A percentile compares a stretch with the other conserved stretches of the same genome.
Conservation (phyloP, 2,888 invertebrate species). For the Eueremaeus valkanovi region DNA sequence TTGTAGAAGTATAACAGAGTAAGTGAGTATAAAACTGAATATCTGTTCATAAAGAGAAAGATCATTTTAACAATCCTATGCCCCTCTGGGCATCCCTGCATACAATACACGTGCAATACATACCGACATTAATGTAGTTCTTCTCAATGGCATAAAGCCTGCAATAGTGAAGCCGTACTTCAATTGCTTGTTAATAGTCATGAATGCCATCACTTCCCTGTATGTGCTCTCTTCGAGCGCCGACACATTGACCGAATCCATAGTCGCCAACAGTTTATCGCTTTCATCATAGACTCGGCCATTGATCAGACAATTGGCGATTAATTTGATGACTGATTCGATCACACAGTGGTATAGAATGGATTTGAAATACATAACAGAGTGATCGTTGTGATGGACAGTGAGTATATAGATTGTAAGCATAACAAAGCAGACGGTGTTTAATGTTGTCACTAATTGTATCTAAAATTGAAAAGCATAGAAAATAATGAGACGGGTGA, state of each 20-base stretch:
- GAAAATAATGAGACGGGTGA: too few relatives aligned
- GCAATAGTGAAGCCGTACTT: neutral
- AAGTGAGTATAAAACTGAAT: neutral
- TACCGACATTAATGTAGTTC: neutral
- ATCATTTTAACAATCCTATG: neutral
- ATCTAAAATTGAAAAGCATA: too few relatives aligned
- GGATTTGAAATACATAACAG: neutral
- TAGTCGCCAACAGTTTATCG: neutral
- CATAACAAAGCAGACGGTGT: too few relatives aligned
- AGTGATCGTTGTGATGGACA: neutral
- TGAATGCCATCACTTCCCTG: neutral
- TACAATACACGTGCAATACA: neutral
- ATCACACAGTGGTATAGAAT: neutral
- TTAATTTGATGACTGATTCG: neutral
- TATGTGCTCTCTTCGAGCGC: neutral
- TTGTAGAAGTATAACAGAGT: neutral
- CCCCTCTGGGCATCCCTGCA: too few relatives aligned
- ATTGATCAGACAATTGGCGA: neutral
- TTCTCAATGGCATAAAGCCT: slow-evolving; percentile 5
- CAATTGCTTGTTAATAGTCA: neutral
- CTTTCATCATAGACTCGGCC: neutral
- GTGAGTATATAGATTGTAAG: neutral
- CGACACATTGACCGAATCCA: neutral
- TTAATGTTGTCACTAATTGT: too few relatives aligned
- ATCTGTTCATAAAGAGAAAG: neutral